A percentile compares a stretch with the other conserved stretches of the same genome.
These are phyloP conservation scores for Gallirallus australis DNA, from an alignment of 2,797 vertebrate species.

Conservation along the genomic window DNA sequence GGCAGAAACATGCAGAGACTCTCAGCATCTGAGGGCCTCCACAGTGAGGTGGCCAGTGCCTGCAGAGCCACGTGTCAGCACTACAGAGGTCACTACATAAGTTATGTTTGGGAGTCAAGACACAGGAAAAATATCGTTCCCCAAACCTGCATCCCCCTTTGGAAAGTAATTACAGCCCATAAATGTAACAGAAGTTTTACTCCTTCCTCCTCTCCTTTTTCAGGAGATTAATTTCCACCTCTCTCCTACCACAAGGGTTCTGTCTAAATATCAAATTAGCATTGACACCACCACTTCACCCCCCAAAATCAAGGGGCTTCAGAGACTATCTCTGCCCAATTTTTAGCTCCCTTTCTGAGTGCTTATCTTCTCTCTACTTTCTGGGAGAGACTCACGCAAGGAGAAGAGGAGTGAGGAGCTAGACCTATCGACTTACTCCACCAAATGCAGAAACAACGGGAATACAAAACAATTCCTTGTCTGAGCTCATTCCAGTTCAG, in stretches of 20 bases:
- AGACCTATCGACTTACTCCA: not conserved
- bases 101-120: not conserved
- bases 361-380: not conserved
- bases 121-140: rapidly evolving
- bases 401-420: not conserved
- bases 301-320: not conserved
- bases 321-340: not conserved
- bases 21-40: not conserved
- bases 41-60: not conserved
- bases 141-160: not conserved
- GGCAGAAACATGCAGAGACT: not conserved
- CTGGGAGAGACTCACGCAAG: not conserved
- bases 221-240: not conserved
- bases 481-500: not conserved
- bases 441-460: not conserved
- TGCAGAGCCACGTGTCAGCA: not conserved
- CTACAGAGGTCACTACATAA: not conserved
- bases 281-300: not conserved
- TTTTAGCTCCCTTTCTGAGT: not conserved
- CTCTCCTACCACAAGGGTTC: not conserved
- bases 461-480: not conserved
- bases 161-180: not conserved
- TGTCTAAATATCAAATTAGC: not conserved
- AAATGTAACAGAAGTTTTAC: not conserved
- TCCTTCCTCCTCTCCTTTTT: not conserved